Base-by-base conservation (phyloP, 2,888 invertebrate genomes). In the Conus canariensis region DNA sequence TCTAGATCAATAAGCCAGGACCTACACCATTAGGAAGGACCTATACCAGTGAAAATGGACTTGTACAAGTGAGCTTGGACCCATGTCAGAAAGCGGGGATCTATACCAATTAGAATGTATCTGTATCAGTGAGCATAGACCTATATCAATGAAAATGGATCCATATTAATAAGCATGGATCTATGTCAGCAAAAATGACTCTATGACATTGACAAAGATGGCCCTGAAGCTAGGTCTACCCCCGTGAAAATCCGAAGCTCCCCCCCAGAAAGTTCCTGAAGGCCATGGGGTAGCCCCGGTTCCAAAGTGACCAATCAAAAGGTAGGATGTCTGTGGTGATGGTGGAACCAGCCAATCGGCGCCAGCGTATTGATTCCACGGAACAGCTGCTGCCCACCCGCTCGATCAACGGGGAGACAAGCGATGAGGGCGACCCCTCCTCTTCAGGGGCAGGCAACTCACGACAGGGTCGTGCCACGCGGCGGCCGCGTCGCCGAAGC, bases 341-440 rank as follows among this genome's bases (percentile, higher is more conserved):
- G 88, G 95, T 95, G 77, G 95, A 94, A 86, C 93, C 94, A 91
- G 95, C 95, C 94, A 94, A 94, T 94, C 94, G 94, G 92, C 94
- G 93, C 87, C 92, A 93, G 89, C 94, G 95, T 92, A 95, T 95
- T 91, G 95, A 95, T 93, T 95, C 95, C 83, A 95, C 94, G 59
- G 95, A 95, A 91, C 94, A 94, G 92, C 92, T 95, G 59, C 91
- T 92, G 25, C 90, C 88, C 70, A 90, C 87, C 19, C 83, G 85
- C 12, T 87, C 74, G 16, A 70, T 87, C 59, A 89, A 67, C 64
- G 90, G 80, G 56, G 85, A 85, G 77, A 59, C 70, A 25, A 85
- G 74, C 85, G 89, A 89, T n/a, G 89, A 89, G 9, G 85, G 85
- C 56, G 89, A 85, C 7, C 2, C 88, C 60, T 58, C 60, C 19